These are phyloP conservation scores for Xestia c-nigrum DNA, from an alignment of 2,888 invertebrate genomes.

Conservation along the genomic window DNA sequence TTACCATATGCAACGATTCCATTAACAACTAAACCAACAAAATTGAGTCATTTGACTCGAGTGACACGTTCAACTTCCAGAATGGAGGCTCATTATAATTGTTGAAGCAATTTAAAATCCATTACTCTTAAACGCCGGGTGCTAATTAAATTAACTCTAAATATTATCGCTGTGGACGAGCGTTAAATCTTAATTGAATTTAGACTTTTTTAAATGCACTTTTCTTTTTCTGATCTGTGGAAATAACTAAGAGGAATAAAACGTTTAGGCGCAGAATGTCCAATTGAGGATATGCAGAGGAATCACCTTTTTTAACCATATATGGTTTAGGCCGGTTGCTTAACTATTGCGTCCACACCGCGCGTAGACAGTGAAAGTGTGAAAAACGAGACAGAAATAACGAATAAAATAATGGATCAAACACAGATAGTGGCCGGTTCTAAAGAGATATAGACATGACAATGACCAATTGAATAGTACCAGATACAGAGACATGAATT, in stretches of 20 bases:
- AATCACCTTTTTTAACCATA: neutral
- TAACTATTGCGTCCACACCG: neutral
- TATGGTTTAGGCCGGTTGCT: neutral
- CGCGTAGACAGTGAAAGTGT: neutral
- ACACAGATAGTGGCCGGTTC: neutral
- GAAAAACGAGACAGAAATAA: neutral
- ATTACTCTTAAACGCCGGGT: conserved; percentile 54
- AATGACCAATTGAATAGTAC: neutral
- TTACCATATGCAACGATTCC: conserved; percentile 2
- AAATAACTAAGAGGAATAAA: no score
- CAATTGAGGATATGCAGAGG: neutral
- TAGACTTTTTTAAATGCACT: neutral
- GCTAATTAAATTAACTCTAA: conserved; percentile 61
- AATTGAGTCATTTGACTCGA: conserved; percentile 52
- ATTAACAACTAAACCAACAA: conserved; percentile 22
- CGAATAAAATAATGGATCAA: neutral
- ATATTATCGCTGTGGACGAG: conserved; percentile 15
- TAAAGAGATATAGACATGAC: neutral
- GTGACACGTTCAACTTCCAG: conserved; percentile 29
- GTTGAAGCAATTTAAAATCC: conserved; percentile 63
- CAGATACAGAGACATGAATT: neutral
- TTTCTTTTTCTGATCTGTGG: neutral
- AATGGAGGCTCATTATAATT: conserved; percentile 55
- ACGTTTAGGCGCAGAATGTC: no score
- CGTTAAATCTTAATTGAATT: conserved; percentile 22